Percentiles rank a stretch among this genome's conserved stretches.
These are phyloP conservation scores for Philereme vetulata DNA, from an alignment of 2,888 invertebrate species.

Conservation along the genomic window DNA sequence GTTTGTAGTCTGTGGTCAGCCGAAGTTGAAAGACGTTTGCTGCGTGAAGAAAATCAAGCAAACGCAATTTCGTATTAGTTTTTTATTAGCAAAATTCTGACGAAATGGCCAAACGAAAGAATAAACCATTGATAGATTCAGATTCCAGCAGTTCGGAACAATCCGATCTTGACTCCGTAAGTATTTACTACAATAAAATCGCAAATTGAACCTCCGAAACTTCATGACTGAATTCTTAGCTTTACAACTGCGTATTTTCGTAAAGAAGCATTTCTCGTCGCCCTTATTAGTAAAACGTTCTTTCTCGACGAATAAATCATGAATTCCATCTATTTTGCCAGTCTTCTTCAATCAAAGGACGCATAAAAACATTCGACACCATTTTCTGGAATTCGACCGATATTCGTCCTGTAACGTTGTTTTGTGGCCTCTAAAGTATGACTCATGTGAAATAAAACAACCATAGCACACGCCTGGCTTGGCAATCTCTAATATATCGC, in stretches of 20 bases:
- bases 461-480: conserved; percentile 14
- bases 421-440: conserved; percentile 38
- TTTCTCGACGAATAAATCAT: conserved; percentile 12
- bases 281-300: conserved; percentile 8
- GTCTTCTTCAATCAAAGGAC: neutral
- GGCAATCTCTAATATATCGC: neutral
- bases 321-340: neutral
- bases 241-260: conserved; percentile 71
- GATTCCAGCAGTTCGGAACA: conserved; percentile 90
- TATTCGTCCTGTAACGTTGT: conserved; percentile 36
- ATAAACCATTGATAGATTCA: conserved; percentile 91
- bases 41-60: conserved; percentile 39
- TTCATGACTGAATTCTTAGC: conserved; percentile 62
- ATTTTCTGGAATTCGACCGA: conserved; percentile 45
- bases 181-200: conserved; percentile 60
- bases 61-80: conserved; percentile 49
- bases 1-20: conserved; percentile 42
- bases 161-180: conserved; percentile 93
- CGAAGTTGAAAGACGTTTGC: conserved; percentile 8
- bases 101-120: conserved; percentile 92
- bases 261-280: conserved; percentile 68
- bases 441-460: conserved; percentile 39
- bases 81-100: conserved; percentile 41
- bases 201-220: conserved; percentile 57
- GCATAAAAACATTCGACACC: conserved; percentile 33